Evolutionary conservation across 2,888 invertebrate genomes (phyloP).

Genomic region (Sinodicranocentrus sp.): DNA sequence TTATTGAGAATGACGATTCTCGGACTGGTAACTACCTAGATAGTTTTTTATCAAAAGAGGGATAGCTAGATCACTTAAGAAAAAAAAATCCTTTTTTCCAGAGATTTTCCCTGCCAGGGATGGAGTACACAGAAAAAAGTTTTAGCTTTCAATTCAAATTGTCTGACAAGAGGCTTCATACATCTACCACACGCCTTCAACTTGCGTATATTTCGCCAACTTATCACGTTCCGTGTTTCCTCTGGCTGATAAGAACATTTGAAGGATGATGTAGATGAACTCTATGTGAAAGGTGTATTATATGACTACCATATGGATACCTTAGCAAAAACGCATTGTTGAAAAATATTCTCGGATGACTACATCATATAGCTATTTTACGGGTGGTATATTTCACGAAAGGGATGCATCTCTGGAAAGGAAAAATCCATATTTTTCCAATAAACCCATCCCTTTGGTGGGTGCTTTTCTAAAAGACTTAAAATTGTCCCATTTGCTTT

Average conservation of each 20-base stretch:
- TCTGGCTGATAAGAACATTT: neutral
- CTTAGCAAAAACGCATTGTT: too few relatives aligned
- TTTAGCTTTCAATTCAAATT: neutral
- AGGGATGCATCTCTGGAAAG: too few relatives aligned
- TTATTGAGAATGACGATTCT: constrained; percentile 8
- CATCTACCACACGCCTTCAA: neutral
- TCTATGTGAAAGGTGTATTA: too few relatives aligned
- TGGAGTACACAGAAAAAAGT: neutral
- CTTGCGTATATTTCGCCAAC: neutral
- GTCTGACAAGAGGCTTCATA: neutral
- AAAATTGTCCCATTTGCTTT: constrained; percentile 28
- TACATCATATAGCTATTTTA: constrained; percentile 4
- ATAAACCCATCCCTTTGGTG: neutral
- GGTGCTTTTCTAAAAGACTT: neutral
- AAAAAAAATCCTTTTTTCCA: neutral
- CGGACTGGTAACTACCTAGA: constrained; percentile 9
- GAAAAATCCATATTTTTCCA: neutral
- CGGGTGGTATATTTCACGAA: too few relatives aligned
- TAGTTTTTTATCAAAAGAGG: neutral
- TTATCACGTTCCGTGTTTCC: neutral
- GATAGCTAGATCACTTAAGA: neutral
- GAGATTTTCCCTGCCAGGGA: neutral
- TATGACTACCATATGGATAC: too few relatives aligned
- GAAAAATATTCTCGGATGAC: too few relatives aligned
- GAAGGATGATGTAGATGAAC: neutral